These are phyloP conservation scores for Drosophila nigricruria DNA, from an alignment of 2,888 invertebrate species.

Conservation along the genomic window DNA sequence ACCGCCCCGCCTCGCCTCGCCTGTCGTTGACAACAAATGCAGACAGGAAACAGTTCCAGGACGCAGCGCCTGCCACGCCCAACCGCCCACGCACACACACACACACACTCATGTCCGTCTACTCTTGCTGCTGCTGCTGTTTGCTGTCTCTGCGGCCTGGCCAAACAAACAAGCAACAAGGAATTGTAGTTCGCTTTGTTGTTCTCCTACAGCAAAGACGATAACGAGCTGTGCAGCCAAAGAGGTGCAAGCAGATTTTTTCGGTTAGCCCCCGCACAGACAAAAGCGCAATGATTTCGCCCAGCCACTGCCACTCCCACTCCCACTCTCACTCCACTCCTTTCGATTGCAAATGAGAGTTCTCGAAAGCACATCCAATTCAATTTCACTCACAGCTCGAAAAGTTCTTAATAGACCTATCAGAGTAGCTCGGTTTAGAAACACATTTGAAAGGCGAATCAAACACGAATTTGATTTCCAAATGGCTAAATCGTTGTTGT, in stretches of 20 bases:
- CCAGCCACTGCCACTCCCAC: background rate
- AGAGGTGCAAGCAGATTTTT: conserved; percentile 38
- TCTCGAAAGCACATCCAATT: conserved; percentile 22
- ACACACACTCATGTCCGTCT: too few species aligned
- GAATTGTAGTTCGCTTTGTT: conserved; percentile 26
- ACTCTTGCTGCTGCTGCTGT: conserved; percentile 32
- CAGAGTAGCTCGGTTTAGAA: background rate
- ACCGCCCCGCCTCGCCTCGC: conserved; percentile 12
- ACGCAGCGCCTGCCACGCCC: background rate
- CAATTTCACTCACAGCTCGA: conserved; percentile 4
- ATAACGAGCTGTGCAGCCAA: conserved; percentile 51
- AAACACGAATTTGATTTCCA: conserved; percentile 7
- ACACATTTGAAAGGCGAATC: background rate
- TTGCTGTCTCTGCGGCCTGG: conserved; percentile 58
- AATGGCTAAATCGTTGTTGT: conserved; percentile 12
- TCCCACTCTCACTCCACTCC: background rate
- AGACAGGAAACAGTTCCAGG: conserved; percentile 34
- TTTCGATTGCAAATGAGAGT: conserved; percentile 1
- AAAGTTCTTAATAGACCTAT: background rate
- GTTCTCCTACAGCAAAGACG: conserved; percentile 40
- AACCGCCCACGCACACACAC: background rate
- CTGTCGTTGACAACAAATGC: conserved; percentile 62
- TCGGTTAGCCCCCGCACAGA: conserved; percentile 28
- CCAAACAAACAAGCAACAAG: conserved; percentile 59
- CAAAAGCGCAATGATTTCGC: conserved; percentile 51